Percentiles rank a stretch among this genome's conserved stretches.
Conservation (phyloP, 2,113 vertebrate species). For the Aspidoscelis tigris region DNA sequence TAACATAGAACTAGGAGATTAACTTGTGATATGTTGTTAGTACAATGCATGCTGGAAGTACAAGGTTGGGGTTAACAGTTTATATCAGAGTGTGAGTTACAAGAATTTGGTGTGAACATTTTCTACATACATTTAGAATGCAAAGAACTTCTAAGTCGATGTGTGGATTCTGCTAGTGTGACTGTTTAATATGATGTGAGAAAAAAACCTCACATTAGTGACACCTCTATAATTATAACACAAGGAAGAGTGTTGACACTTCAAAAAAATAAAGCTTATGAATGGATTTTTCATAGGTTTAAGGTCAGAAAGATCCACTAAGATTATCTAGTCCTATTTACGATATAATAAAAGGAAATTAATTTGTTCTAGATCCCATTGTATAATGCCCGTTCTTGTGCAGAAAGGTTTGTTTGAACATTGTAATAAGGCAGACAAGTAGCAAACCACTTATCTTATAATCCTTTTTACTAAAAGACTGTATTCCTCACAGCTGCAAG, state of each 20-base stretch:
- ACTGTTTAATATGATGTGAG: constrained; percentile 29
- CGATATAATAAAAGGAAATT: constrained; percentile 9
- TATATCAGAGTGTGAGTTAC: constrained; percentile 23
- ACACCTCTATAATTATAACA: constrained; percentile 12
- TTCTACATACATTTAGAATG: constrained; percentile 14
- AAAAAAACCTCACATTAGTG: constrained; percentile 20
- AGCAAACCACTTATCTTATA: neutral
- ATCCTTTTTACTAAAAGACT: neutral
- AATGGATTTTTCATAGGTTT: constrained; percentile 25
- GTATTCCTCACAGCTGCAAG: neutral
- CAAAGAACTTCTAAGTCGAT: constrained; percentile 25
- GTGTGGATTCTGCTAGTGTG: neutral
- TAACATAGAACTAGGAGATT: constrained; percentile 9
- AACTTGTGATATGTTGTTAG: constrained; percentile 15
- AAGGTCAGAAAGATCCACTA: constrained; percentile 29
- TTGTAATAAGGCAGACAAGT: neutral
- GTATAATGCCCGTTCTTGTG: neutral
- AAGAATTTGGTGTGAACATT: constrained; percentile 29
- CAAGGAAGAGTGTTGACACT: constrained; percentile 2
- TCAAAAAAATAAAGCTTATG: constrained; percentile 5
- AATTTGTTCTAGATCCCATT: neutral
- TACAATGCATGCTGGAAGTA: constrained; percentile 13
- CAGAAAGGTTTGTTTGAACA: constrained; percentile 8
- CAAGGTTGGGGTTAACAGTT: constrained; percentile 27
- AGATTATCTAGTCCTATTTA: constrained; percentile 23